phyloP scores from a whole-genome alignment of 2,888 invertebrate genomes.

The Lithosia quadra region DNA sequence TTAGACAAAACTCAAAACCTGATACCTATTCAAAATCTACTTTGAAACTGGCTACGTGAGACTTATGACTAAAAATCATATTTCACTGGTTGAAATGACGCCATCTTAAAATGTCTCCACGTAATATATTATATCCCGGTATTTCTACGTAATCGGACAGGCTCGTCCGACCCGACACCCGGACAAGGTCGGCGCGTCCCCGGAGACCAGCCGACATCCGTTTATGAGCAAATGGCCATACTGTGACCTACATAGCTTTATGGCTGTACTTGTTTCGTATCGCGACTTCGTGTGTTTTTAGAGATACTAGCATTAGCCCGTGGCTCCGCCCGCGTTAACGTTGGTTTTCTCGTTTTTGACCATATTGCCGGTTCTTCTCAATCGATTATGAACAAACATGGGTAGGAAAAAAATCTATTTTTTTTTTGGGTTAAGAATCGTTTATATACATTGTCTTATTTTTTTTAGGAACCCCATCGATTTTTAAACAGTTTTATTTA shows the following conservation, averaged over 20 bases:
- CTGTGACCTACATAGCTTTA: constrained; percentile 30
- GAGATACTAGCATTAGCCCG: not conserved
- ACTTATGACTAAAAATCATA: not conserved
- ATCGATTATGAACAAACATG: too few species aligned
- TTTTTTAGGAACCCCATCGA: too few species aligned
- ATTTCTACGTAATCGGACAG: constrained; percentile 24
- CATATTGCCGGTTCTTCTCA: too few species aligned
- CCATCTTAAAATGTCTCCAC: not conserved
- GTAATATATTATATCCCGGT: not conserved
- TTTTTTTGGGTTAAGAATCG: too few species aligned
- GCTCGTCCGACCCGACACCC: not conserved
- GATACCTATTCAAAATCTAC: too few species aligned
- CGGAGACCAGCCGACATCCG: constrained; percentile 15
- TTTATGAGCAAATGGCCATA: constrained; percentile 37
- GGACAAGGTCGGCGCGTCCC: constrained; percentile 32
- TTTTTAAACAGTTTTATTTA: too few species aligned
- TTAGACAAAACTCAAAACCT: too few species aligned
- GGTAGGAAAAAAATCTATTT: too few species aligned
- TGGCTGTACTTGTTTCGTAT: constrained; percentile 7
- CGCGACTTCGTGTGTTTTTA: not conserved
- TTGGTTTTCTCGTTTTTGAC: too few species aligned
- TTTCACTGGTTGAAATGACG: not conserved
- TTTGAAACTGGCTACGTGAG: too few species aligned
- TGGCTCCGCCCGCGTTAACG: too few species aligned
- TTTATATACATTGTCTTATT: too few species aligned